A percentile compares a stretch with the other conserved stretches of the same genome.
Conservation (phyloP, 2,113 vertebrate species). For the Panthera tigris region DNA sequence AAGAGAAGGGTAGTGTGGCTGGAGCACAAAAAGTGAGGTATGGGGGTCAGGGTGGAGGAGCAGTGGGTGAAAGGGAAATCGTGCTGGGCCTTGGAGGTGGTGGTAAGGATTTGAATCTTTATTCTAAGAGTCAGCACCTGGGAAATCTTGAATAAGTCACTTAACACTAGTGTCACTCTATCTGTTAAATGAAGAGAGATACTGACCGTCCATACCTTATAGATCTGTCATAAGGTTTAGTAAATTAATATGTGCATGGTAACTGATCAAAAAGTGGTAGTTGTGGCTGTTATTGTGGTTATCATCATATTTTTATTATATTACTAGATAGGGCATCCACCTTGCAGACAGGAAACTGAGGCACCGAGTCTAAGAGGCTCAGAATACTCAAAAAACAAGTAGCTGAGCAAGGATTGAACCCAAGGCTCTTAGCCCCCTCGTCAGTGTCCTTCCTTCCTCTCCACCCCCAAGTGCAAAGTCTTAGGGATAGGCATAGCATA, state of each 20-base stretch:
- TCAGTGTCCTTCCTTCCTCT: background rate
- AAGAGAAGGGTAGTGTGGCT: background rate
- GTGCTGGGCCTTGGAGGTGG: background rate
- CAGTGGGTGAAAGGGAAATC: background rate
- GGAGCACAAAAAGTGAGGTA: background rate
- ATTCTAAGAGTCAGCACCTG: background rate
- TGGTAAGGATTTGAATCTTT: background rate
- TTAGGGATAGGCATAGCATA: accelerated
- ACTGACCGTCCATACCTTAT: background rate
- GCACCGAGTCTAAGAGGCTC: background rate
- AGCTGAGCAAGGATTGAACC: background rate
- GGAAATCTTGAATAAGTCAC: background rate
- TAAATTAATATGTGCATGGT: background rate
- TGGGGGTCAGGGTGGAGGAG: accelerated
- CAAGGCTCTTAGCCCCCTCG: background rate
- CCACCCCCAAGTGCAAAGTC: background rate
- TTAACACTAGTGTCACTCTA: background rate
- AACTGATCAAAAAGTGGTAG: background rate
- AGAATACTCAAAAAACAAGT: background rate
- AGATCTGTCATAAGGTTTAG: background rate
- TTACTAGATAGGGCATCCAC: background rate
- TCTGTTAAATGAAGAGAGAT: background rate
- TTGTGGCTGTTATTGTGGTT: background rate
- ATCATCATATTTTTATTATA: background rate
- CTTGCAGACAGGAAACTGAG: background rate